Evolutionary conservation across 2,797 vertebrate species (phyloP).

Genomic region (Hypotaenidia okinawae): DNA sequence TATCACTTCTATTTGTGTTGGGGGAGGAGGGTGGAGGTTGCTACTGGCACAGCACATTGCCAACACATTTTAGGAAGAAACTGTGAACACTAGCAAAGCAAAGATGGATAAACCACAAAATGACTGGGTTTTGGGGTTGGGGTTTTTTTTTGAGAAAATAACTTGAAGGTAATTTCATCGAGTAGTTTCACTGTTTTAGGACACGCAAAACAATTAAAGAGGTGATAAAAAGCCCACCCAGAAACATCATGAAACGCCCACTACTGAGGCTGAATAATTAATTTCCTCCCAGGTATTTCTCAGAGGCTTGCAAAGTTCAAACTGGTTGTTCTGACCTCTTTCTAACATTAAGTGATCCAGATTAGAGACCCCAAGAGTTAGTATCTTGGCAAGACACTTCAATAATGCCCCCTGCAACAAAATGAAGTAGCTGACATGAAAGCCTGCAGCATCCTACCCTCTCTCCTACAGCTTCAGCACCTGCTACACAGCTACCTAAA

Average conservation of each 20-base stretch:
- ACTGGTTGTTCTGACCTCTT: not conserved
- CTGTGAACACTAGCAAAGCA: not conserved
- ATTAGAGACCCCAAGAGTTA: not conserved
- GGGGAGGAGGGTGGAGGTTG: not conserved
- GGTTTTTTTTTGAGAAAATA: not conserved
- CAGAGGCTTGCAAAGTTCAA: not conserved
- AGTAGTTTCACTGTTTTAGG: not conserved
- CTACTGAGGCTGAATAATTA: not conserved
- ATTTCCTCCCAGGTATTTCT: not conserved
- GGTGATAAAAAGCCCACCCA: not conserved
- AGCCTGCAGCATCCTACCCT: not conserved
- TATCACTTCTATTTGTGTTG: not conserved
- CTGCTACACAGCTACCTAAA: not conserved
- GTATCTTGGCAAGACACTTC: not conserved
- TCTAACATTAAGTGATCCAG: not conserved
- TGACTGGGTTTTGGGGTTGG: fast-evolving
- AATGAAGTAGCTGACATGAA: not conserved
- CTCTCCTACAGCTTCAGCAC: not conserved
- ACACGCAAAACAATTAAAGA: not conserved
- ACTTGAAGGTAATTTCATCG: not conserved
- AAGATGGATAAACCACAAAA: not conserved
- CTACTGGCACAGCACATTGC: not conserved
- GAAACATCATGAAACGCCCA: not conserved
- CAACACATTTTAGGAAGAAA: not conserved
- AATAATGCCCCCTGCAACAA: not conserved